Evolutionary conservation across 2,888 invertebrate species (phyloP), one percentile per base, ranked within the genome.

Genomic region (Scaptomyza polygonia): DNA sequence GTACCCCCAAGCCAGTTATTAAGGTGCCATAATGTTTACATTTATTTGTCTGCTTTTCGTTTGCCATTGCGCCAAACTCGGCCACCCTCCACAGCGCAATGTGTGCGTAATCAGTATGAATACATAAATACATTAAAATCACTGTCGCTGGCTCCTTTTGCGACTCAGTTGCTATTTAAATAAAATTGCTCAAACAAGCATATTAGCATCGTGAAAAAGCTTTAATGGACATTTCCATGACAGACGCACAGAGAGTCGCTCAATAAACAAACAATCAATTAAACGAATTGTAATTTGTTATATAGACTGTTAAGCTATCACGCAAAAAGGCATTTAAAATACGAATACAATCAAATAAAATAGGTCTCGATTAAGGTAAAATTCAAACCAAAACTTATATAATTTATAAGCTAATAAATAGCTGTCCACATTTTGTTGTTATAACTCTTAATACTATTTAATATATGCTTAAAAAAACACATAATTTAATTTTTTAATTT

Each of bases 1-100:
- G 16, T 44, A 39, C 42, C 52, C 51, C n/a, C 29, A 34, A 53
- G 48, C 59, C 42, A 65, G 67, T 76, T 82, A 85, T 80, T 65
- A 82, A 70, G 85, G 85, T 70, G 76, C 56, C 79, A 72, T 65
- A 85, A 82, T 79, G 72, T 81, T 70, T 66, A 58, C 57, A 68
- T 55, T 54, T 55, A 55, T 58, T 34, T 49, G 39, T 42, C 70
- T 49, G 45, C 40, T 32, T 49, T 39, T n/a, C n/a, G 29, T 39
- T 29, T 16, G 25, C 48, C 21, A 11, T n/a, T 14, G 25, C 21
- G 11, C 47, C 18, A 18, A 12, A 21, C 61, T 47, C 39, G 14
- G 30, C 43, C 25, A 34, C 3, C n/a, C 14, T 16, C 21, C 36
- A 5, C 11, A 8, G 5, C 34, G 11, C 7, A 34, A 11, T 30